Conservation (phyloP, 2,797 vertebrate species). For the Poecilia picta region DNA sequence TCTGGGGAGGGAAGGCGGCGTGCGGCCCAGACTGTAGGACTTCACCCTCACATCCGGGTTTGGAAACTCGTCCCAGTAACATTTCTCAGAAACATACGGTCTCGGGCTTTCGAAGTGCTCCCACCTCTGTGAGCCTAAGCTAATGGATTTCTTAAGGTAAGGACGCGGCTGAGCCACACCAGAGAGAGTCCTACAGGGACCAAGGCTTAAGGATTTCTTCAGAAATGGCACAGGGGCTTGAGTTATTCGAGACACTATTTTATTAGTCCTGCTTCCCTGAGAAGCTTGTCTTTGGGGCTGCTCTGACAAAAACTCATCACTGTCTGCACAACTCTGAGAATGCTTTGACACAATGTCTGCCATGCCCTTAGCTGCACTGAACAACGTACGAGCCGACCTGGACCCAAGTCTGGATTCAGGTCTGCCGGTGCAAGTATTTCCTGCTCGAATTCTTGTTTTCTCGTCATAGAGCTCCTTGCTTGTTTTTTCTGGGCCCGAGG, state of each 20-base stretch:
- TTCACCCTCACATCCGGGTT: slow-evolving; percentile 73
- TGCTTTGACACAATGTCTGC: slow-evolving; percentile 72
- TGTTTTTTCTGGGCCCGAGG: slow-evolving; percentile 58
- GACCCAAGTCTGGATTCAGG: slow-evolving; percentile 60
- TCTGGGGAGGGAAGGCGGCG: slow-evolving; percentile 60
- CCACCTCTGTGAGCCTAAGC: slow-evolving; percentile 82
- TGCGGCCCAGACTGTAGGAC: slow-evolving; percentile 77
- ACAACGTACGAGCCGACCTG: slow-evolving; percentile 66
- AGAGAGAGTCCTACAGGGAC: slow-evolving; percentile 76
- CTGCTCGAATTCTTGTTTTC: slow-evolving; percentile 60
- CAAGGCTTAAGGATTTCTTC: slow-evolving; percentile 81
- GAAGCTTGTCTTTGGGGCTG: slow-evolving; percentile 69
- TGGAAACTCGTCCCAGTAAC: slow-evolving; percentile 79
- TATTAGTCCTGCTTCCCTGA: slow-evolving; percentile 76
- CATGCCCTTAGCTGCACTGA: slow-evolving; percentile 71
- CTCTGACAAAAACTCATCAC: slow-evolving; percentile 59
- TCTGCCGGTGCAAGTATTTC: slow-evolving; percentile 49
- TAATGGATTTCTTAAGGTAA: slow-evolving; percentile 83
- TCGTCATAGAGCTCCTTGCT: slow-evolving; percentile 71
- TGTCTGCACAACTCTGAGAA: slow-evolving; percentile 56
- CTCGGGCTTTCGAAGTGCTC: slow-evolving; percentile 80
- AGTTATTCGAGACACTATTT: slow-evolving; percentile 76
- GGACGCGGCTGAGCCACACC: slow-evolving; percentile 69
- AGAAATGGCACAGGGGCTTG: slow-evolving; percentile 81
- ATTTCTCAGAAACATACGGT: slow-evolving; percentile 77